Evolutionary conservation across 1,140 invertebrate genomes (phyloP).

Genomic region (Anastrepha ludens): DNA sequence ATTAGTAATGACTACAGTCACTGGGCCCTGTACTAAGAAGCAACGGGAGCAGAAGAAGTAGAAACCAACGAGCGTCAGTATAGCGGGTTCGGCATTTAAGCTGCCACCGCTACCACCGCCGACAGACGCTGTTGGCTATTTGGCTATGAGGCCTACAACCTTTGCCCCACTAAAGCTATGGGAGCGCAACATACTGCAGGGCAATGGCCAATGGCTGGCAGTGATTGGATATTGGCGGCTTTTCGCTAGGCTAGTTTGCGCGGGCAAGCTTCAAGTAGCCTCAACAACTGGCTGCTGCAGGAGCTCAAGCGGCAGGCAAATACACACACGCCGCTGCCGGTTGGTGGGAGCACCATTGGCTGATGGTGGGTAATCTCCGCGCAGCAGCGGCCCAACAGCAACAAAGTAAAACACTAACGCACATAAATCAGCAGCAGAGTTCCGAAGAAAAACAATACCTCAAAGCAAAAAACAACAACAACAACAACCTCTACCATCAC

Average conservation of each 20-base stretch:
- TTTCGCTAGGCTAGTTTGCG: not conserved
- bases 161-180: slow-evolving; percentile 43
- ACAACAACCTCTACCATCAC: not conserved
- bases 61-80: not conserved
- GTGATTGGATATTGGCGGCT: slow-evolving; percentile 17
- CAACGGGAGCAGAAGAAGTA: not conserved
- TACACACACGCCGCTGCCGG: not conserved
- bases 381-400: not conserved
- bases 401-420: slow-evolving; percentile 29
- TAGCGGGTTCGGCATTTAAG: not conserved
- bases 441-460: slow-evolving; percentile 43
- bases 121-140: slow-evolving; percentile 27
- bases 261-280: slow-evolving; percentile 16
- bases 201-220: slow-evolving; percentile 24
- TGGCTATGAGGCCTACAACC: slow-evolving; percentile 26
- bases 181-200: slow-evolving; percentile 10
- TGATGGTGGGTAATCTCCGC: not conserved
- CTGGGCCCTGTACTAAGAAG: not conserved
- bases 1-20: not conserved
- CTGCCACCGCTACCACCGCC: not conserved
- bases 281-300: slow-evolving; percentile 28
- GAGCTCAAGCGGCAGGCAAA: slow-evolving; percentile 17
- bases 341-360: slow-evolving; percentile 2
- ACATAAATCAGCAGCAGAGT: slow-evolving; percentile 38
- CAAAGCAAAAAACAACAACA: not conserved